These are phyloP conservation scores for Aphelenchoides besseyi DNA, from an alignment of 1,140 invertebrate species.

Conservation along the genomic window DNA sequence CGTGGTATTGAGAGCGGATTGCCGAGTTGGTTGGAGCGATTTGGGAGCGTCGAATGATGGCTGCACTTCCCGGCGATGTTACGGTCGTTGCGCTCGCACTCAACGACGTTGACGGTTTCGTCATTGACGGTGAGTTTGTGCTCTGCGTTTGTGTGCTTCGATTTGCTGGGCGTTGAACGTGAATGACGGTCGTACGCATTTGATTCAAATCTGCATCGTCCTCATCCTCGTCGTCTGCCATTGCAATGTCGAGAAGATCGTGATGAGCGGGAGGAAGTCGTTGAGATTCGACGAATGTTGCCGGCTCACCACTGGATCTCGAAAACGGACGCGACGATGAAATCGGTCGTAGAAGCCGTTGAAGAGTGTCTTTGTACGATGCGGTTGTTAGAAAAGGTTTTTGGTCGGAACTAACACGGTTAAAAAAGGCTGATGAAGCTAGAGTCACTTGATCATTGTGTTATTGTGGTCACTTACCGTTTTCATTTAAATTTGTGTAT, in stretches of 20 bases:
- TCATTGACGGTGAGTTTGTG: neutral
- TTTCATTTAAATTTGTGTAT: slow-evolving; percentile 16
- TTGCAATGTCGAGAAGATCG: slow-evolving; percentile 3
- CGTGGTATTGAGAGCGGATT: neutral
- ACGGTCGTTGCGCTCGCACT: slow-evolving; percentile 10
- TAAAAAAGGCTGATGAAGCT: too few relatives aligned
- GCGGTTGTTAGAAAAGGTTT: neutral
- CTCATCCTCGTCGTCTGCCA: slow-evolving; percentile 11
- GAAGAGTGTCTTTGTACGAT: neutral
- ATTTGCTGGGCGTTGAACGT: neutral
- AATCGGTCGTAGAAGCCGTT: neutral
- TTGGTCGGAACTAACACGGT: too few relatives aligned
- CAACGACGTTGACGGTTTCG: neutral
- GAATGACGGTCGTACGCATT: neutral
- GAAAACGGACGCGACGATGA: neutral
- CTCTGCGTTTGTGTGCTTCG: too few relatives aligned
- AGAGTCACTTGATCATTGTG: neutral
- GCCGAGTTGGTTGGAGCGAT: neutral
- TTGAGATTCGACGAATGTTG: neutral
- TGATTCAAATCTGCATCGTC: neutral
- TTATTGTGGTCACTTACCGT: neutral
- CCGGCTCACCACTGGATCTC: neutral
- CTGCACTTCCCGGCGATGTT: neutral
- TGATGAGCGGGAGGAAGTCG: neutral
- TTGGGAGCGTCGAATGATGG: neutral